phyloP scores from a whole-genome alignment of 2,797 vertebrate genomes.

The Macroramphosus scolopax region DNA sequence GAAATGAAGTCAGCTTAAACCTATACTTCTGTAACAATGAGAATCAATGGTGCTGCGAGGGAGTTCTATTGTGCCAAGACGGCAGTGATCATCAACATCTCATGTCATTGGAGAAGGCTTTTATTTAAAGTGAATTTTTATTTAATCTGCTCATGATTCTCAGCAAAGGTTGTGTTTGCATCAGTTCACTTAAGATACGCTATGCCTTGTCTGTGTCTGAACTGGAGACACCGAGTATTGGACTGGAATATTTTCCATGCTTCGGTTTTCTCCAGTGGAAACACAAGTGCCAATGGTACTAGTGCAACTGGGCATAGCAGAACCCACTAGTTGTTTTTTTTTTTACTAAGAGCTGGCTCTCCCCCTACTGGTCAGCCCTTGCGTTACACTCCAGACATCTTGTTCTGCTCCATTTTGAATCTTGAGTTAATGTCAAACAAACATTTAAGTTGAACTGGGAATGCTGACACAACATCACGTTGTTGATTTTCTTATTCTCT shows the following conservation, averaged over 20 bases:
- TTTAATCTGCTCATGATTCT: conserved; percentile 52
- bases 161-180: conserved; percentile 30
- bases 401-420: conserved; percentile 58
- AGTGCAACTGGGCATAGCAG: conserved; percentile 35
- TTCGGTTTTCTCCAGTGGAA: conserved; percentile 30
- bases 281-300: conserved; percentile 32
- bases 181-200: conserved; percentile 33
- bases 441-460: conserved; percentile 63
- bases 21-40: conserved; percentile 46
- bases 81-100: conserved; percentile 55
- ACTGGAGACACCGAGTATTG: conserved; percentile 22
- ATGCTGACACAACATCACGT: conserved; percentile 61
- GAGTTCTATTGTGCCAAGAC: conserved; percentile 51
- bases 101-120: conserved; percentile 43
- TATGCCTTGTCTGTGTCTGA: conserved; percentile 27
- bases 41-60: conserved; percentile 65
- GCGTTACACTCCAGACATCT: conserved; percentile 49
- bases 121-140: conserved; percentile 55
- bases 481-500: conserved; percentile 65
- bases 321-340: conserved; percentile 14
- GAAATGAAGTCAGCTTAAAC: conserved; percentile 41
- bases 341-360: conserved; percentile 61
- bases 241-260: conserved; percentile 20
- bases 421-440: conserved; percentile 29
- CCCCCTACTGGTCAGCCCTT: conserved; percentile 60